Evolutionary conservation across 2,113 vertebrate species (phyloP), one percentile per base, ranked within the genome.

Genomic region (Struthio camelus): DNA sequence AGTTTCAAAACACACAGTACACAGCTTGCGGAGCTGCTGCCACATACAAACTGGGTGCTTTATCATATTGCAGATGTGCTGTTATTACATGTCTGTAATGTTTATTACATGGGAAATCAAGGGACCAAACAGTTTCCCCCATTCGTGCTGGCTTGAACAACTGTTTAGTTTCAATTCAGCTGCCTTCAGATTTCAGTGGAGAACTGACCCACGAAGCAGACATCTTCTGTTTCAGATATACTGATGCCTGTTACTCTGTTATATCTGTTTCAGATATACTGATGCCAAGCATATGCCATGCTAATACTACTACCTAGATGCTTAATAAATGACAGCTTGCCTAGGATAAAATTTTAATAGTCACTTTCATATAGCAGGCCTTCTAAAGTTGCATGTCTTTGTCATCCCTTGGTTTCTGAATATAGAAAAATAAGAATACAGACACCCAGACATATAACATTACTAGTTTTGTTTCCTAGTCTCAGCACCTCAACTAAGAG

Each of bases 1-100:
- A 90, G 84, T 96, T 96, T 92, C 94, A 81, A 92, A 97, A 87
- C 81, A 91, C 71, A 92, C 4, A 65, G 65, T 38, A 53, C 36
- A 75, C 28, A 58, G 95, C 50, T 86, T 91, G 59, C 75, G 51
- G 77, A 92, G 59, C 30, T 80, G 82, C 85, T 87, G 87, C 71
- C 22, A 65, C 54, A 73, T 16, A 48, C 25, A 64, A 40, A 64
- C 46, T 0, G 1, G 67, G 50, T 59, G 66, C 61, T 91, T 94
- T 28, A 64, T 72, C 86, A 76, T 40, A 14, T 32, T 1, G 2
- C 76, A 77, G 67, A 51, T 85, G 28, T 0, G 0, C n/a, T 67
- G 42, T 36, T 94, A 44, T 51, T 4, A 0, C 46, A 14, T 36
- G n/a, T 11, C 77, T 80, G 48, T 70, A 48, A 44, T 92, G 86